Conservation (phyloP, 1,140 invertebrate genomes). For the Condylostylus longicornis region DNA sequence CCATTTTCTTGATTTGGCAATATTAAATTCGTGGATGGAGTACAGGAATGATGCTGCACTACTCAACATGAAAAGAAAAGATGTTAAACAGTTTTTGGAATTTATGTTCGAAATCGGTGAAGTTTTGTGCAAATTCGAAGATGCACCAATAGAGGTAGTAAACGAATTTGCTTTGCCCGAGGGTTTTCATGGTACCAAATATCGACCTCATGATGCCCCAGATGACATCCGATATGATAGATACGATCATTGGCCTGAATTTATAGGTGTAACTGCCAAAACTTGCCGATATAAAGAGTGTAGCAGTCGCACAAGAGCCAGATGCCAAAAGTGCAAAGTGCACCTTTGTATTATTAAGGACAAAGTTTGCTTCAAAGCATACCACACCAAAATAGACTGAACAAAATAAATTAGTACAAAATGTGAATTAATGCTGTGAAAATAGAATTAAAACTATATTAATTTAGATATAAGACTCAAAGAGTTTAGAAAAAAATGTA, state of each 20-base stretch:
- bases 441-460: no score
- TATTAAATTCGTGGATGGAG: constrained; percentile 10
- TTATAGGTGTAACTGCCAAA: background rate
- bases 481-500: no score
- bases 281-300: background rate
- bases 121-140: background rate
- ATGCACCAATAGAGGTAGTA: background rate
- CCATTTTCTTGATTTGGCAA: constrained; percentile 11
- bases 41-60: constrained; percentile 2
- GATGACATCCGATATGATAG: constrained; percentile 1
- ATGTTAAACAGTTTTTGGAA: background rate
- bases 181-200: background rate
- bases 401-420: no score
- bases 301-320: background rate
- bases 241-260: constrained; percentile 1
- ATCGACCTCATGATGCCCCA: constrained; percentile 1
- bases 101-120: constrained; percentile 1
- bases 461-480: no score
- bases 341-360: background rate
- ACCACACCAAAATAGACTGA: constrained; percentile 2
- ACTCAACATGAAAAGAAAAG: background rate
- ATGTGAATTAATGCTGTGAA: no score
- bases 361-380: constrained; percentile 1
- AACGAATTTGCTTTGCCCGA: background rate
- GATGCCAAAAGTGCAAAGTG: background rate